Evolutionary conservation across 2,113 vertebrate species (phyloP), one percentile per base, ranked within the genome.

Genomic region (Phyllopteryx taeniolatus): DNA sequence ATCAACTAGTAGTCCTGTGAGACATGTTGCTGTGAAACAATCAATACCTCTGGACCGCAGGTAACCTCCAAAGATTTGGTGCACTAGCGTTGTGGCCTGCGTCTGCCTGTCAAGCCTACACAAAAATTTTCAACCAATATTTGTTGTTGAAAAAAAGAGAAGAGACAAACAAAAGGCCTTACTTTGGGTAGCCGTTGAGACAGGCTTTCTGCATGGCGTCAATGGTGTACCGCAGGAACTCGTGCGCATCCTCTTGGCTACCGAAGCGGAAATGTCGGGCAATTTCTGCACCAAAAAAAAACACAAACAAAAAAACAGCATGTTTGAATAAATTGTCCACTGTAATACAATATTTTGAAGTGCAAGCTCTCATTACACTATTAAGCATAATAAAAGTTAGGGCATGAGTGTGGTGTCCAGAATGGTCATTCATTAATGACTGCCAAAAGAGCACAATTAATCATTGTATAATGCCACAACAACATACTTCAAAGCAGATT

Each of bases 121-220:
- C 6, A 22, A 64, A 43, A 0, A 27, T 1, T 20, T 67, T 9
- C 49, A 47, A 1, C 59, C 47, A 59, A 56, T 1, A 33, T 20
- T 27, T 12, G 49, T 54, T 14, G 10, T 42, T 46, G 42, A 2
- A 64, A 12, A 43, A 49, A 51, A 47, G 15, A 46, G 31, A 44
- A 39, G 3, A 70, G 2, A 46, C 4, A 20, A 20, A 10, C 17
- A 33, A 22, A 46, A 39, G 65, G 53, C 67, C 93, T n/a, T 93
- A 99, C 97, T 94, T 96, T 27, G 96, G 93, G 59, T 91, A 96
- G 76, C 94, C 94, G 0, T 91, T 96, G 27, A 99, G 88, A 83
- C 96, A 99, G 83, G 98, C 95, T 88, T 93, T 95, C 91, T 99
- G 98, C 96, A 99, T 98, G 85, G 97, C 98, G 0, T 99, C 96